Evolutionary conservation across 2,797 vertebrate genomes (phyloP).

Genomic region (Holocentrus rufus): DNA sequence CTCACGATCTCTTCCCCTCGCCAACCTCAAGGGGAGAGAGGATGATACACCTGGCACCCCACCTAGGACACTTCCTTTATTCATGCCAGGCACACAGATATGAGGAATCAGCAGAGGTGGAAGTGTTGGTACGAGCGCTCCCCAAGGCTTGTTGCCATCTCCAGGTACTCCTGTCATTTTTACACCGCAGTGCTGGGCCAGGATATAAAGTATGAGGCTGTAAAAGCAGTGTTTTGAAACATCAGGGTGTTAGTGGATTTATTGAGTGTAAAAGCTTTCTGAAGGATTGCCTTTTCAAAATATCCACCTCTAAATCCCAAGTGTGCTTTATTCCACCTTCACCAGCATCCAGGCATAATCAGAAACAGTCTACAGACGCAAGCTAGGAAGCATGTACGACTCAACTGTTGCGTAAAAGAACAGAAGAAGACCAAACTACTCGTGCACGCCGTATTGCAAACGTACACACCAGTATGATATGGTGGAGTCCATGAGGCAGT

Average conservation of each 20-base stretch:
- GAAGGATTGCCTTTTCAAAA: constrained; percentile 63
- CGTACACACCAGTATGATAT: constrained; percentile 24
- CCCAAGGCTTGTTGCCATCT: constrained; percentile 65
- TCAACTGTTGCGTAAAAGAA: constrained; percentile 14
- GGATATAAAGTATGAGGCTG: constrained; percentile 62
- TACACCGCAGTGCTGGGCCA: constrained; percentile 47
- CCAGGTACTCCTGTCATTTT: constrained; percentile 66
- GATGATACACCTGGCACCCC: constrained; percentile 59
- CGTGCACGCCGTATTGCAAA: constrained; percentile 22
- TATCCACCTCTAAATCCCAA: constrained; percentile 65
- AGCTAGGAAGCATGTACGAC: constrained; percentile 42
- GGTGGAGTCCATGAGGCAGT: constrained; percentile 49
- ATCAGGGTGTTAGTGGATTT: constrained; percentile 65
- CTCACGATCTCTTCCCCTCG: constrained; percentile 39
- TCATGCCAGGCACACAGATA: constrained; percentile 63
- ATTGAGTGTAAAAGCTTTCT: constrained; percentile 68
- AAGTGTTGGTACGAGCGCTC: constrained; percentile 61
- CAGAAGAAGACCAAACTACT: constrained; percentile 6
- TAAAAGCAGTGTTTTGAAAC: constrained; percentile 73
- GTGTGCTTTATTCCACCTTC: constrained; percentile 64
- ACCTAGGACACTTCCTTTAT: constrained; percentile 66
- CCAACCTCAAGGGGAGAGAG: constrained; percentile 55
- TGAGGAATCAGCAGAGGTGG: constrained; percentile 70
- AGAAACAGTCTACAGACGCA: constrained; percentile 46
- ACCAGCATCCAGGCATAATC: constrained; percentile 43